Conservation (phyloP, 2,797 vertebrate genomes). For the Gorsachius magnificus region DNA sequence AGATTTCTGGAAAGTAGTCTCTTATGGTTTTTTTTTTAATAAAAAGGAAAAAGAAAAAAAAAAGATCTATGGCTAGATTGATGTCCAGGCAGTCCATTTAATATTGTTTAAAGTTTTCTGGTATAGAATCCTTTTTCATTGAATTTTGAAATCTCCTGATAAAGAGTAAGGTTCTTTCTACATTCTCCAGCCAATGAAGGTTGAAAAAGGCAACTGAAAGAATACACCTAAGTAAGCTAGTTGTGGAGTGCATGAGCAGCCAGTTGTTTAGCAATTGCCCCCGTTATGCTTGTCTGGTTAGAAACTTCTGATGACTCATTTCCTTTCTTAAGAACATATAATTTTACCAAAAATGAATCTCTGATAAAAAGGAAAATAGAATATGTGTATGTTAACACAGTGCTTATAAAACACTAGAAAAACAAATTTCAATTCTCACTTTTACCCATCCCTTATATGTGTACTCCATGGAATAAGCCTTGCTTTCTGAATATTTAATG, state of each 20-base stretch:
- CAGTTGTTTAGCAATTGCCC: background rate
- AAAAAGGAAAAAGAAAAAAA: background rate
- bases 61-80: background rate
- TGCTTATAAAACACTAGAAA: background rate
- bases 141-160: background rate
- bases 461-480: background rate
- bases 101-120: background rate
- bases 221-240: background rate
- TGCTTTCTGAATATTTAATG: background rate
- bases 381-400: background rate
- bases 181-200: background rate
- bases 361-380: background rate
- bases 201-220: background rate
- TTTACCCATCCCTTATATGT: background rate
- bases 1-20: background rate
- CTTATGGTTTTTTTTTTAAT: background rate
- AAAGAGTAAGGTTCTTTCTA: background rate
- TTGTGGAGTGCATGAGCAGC: background rate
- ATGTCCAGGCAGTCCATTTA: background rate
- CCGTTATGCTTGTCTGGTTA: background rate
- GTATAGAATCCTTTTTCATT: background rate
- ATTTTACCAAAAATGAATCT: background rate
- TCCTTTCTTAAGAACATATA: background rate
- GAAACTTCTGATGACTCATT: background rate
- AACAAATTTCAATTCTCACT: background rate